These are phyloP conservation scores for Rattus norvegicus DNA, from an alignment of 2,113 vertebrate genomes.

Conservation along the genomic window DNA sequence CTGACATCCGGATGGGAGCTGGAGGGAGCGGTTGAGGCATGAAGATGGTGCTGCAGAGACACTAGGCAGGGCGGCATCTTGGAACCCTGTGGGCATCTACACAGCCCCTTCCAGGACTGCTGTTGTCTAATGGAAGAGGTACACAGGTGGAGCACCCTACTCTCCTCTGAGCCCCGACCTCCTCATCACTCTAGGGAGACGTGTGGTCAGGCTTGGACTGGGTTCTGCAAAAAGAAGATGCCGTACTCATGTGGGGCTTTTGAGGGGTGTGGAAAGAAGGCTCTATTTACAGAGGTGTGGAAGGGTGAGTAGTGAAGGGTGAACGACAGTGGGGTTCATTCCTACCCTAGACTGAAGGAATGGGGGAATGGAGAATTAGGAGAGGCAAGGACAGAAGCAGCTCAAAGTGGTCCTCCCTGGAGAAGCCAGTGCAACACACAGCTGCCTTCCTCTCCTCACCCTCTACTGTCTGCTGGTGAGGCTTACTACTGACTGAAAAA, in stretches of 20 bases:
- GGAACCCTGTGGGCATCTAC: rapidly evolving
- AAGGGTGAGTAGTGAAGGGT: background rate
- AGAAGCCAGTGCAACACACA: rapidly evolving
- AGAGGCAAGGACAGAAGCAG: background rate
- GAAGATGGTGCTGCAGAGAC: background rate
- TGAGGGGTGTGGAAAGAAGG: background rate
- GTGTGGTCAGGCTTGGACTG: background rate
- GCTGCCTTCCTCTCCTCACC: background rate
- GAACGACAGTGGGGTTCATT: background rate
- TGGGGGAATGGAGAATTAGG: background rate
- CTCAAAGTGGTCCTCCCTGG: background rate
- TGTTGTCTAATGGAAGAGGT: background rate
- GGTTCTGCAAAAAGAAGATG: background rate
- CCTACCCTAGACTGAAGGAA: background rate
- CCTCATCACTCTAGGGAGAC: background rate
- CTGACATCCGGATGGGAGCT: rapidly evolving
- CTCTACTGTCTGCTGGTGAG: background rate
- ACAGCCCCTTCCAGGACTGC: rapidly evolving
- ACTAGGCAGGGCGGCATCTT: background rate
- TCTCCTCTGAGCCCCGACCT: background rate
- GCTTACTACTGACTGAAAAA: background rate
- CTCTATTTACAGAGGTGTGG: background rate
- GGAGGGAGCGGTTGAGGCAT: rapidly evolving
- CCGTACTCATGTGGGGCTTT: rapidly evolving
- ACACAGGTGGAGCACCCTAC: background rate